Evolutionary conservation across 2,113 vertebrate genomes (phyloP), one percentile per base, ranked within the genome.

Genomic region (Podocnemis expansa): DNA sequence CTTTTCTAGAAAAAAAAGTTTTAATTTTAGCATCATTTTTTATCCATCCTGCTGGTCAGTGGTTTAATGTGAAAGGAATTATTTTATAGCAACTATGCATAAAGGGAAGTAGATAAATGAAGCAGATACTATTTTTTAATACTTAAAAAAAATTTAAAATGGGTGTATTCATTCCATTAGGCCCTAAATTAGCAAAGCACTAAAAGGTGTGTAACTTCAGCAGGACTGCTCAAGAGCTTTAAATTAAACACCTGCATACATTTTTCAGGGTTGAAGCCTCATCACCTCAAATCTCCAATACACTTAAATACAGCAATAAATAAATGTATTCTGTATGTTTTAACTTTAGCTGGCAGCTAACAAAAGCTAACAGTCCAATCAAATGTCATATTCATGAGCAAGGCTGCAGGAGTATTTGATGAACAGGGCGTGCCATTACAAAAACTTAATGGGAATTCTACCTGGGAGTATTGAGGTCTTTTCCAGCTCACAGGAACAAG

Each of bases 401-500:
- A 3, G 12, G 3, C 31, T 82, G 11, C 14, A 86, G 76, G 38
- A 12, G n/a, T 82, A 38, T 38, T 56, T 75, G 60, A 75, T 10
- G 10, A 91, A 78, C 2, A 78, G 27, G 13, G 38, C 10, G 21
- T 21, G 82, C 41, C 38, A 73, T 87, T 73, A 47, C 34, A 78
- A 79, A 13, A 83, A 31, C 47, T 56, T 17, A 45, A 24, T 38
- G 47, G 31, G 31, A 63, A 56, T 63, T 2, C 85, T 97, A 99
- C 99, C 99, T 99, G 99, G 92, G 99, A 99, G 43, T 98, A 99
- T 82, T 99, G 99, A 6, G 99, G 99, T 80, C 99, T 98, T 95
- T 99, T 99, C 99, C 99, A 99, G 98, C 99, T 99, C 91, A 99
- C 99, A 43, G 99, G 99, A 92, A 99, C 99, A 87, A 99, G 98